A percentile compares a stretch with the other conserved stretches of the same genome.
These are phyloP conservation scores for Gryllus longicercus DNA, from an alignment of 2,888 invertebrate species.

Conservation along the genomic window DNA sequence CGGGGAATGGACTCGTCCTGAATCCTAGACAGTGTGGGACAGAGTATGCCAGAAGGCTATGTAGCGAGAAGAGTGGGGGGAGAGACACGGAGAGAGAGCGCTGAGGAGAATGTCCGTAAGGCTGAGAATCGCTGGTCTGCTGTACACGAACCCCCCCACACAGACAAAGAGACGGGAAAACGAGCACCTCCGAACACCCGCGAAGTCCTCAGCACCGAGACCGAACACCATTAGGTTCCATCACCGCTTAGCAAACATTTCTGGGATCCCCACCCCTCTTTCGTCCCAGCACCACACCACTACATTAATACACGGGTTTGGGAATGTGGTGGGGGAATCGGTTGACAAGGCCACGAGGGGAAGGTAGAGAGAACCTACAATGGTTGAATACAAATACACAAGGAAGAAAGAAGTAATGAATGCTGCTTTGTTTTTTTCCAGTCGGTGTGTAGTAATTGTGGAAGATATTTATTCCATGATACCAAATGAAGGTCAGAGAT, in stretches of 20 bases:
- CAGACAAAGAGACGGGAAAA: slow-evolving; percentile 17
- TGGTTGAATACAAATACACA: neutral
- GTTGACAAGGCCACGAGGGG: slow-evolving; percentile 9
- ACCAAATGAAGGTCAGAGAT: no score
- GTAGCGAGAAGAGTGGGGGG: slow-evolving; percentile 17
- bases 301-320: slow-evolving; percentile 11
- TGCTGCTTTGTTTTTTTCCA: no score
- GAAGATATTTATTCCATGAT: no score
- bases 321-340: slow-evolving; percentile 17
- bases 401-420: no score
- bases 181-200: slow-evolving; percentile 24
- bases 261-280: neutral
- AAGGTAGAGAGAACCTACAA: slow-evolving; percentile 17
- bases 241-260: slow-evolving; percentile 7
- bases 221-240: slow-evolving; percentile 11
- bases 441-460: no score
- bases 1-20: slow-evolving; percentile 21
- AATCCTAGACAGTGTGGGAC: slow-evolving; percentile 18
- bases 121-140: slow-evolving; percentile 6
- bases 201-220: slow-evolving; percentile 20
- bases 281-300: neutral
- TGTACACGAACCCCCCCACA: neutral
- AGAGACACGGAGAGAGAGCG: slow-evolving; percentile 7
- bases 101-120: neutral
- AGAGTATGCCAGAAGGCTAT: slow-evolving; percentile 17